These are phyloP conservation scores for Conopomorpha cramerella DNA, from an alignment of 1,140 invertebrate genomes.

Conservation along the genomic window DNA sequence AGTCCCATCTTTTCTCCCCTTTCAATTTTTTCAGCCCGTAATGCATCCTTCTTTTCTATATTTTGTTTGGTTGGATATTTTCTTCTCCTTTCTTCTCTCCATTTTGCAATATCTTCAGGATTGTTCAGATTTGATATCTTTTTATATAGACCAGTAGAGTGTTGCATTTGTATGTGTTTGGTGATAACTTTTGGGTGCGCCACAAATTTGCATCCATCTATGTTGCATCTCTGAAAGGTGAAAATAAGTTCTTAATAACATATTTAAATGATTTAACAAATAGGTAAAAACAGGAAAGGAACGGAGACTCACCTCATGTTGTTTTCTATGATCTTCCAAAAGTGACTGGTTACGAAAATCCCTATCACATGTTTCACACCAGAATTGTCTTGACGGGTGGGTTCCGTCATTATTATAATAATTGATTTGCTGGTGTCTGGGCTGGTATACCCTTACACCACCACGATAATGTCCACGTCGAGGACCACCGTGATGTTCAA, in stretches of 20 bases:
- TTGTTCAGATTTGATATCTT: constrained; percentile 74
- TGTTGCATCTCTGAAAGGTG: constrained; percentile 69
- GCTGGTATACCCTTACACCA: no score
- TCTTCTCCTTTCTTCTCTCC: constrained; percentile 78
- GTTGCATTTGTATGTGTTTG: constrained; percentile 81
- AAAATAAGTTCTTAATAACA: no score
- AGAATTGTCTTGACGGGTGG: no score
- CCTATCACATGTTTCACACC: constrained; percentile 79
- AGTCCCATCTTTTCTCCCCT: constrained; percentile 70
- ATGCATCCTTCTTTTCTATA: constrained; percentile 67
- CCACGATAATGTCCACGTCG: no score
- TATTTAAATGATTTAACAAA: no score
- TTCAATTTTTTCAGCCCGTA: constrained; percentile 67
- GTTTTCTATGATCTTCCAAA: constrained; percentile 67
- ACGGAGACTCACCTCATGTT: constrained; percentile 67
- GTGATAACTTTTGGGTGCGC: constrained; percentile 79
- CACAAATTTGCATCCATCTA: constrained; percentile 80
- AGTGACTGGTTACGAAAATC: constrained; percentile 65
- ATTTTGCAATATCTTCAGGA: constrained; percentile 80
- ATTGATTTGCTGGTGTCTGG: no score
- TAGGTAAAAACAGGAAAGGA: no score
- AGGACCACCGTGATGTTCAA: no score
- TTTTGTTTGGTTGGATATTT: constrained; percentile 74
- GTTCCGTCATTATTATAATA: constrained; percentile 15
- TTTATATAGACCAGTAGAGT: constrained; percentile 76